A percentile compares a stretch with the other conserved stretches of the same genome.
Conservation (phyloP, 2,797 vertebrate genomes). For the Tinamus major region DNA sequence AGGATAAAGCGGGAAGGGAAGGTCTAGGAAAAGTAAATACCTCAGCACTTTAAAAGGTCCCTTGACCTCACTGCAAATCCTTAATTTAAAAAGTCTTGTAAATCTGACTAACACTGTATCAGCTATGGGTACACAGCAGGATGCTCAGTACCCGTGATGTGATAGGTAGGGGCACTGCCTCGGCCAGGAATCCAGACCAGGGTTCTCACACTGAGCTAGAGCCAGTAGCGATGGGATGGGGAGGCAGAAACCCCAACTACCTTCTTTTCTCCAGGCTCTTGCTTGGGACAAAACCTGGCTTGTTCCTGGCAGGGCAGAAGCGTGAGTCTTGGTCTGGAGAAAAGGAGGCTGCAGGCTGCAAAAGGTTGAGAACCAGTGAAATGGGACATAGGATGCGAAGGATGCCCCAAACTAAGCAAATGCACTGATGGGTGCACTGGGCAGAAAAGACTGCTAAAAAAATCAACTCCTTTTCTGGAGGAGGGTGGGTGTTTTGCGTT, state of each 20-base stretch:
- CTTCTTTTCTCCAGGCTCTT: background rate
- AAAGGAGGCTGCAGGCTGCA: background rate
- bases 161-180: background rate
- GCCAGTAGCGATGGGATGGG: background rate
- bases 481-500: background rate
- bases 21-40: constrained; percentile 31
- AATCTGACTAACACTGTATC: constrained; percentile 12
- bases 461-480: constrained; percentile 1
- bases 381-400: background rate
- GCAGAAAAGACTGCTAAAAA: background rate
- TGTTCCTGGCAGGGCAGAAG: background rate
- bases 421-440: fast-evolving
- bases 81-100: constrained; percentile 3
- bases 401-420: background rate
- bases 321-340: background rate
- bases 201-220: background rate
- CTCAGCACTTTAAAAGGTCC: constrained; percentile 66
- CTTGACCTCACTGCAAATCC: constrained; percentile 53
- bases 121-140: constrained; percentile 1
- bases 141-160: background rate
- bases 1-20: background rate
- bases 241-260: background rate
- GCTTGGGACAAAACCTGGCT: background rate
- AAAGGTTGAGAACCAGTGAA: constrained; percentile 2
- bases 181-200: constrained; percentile 10